A percentile compares a stretch with the other conserved stretches of the same genome.
phyloP scores from a whole-genome alignment of 2,797 vertebrate genomes.

The Halcyon chelicuti region DNA sequence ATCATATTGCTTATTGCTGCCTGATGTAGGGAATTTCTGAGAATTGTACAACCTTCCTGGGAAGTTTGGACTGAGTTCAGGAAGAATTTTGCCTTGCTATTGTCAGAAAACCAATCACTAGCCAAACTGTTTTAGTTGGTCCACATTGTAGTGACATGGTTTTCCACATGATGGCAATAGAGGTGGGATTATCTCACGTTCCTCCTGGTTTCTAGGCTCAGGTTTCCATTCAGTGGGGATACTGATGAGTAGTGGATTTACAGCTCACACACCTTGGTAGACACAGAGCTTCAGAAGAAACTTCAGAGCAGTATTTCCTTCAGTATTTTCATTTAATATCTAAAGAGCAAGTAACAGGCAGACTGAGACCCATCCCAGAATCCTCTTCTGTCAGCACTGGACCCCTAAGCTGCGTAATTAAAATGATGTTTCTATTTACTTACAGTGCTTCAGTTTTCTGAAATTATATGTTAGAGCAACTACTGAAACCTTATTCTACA shows the following conservation, averaged over 20 bases:
- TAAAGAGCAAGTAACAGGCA: neutral
- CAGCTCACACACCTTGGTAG: fast-evolving
- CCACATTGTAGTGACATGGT: neutral
- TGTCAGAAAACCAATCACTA: neutral
- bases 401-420: neutral
- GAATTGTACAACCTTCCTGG: neutral
- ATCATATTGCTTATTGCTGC: neutral
- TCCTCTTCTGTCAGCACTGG: neutral
- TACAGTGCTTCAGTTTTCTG: neutral
- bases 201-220: neutral
- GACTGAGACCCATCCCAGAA: neutral
- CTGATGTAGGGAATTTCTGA: neutral
- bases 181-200: slow-evolving; percentile 1
- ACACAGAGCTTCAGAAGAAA: neutral
- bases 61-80: neutral
- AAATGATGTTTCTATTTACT: neutral
- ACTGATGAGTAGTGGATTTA: neutral
- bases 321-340: neutral
- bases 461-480: neutral
- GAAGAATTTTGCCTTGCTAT: neutral
- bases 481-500: neutral
- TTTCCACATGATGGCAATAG: slow-evolving; percentile 66
- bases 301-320: neutral
- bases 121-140: neutral
- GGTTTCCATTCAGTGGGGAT: neutral